Percentiles rank a stretch among this genome's conserved stretches.
Evolutionary conservation across 1,140 invertebrate genomes (phyloP).

Genomic region (Wiebesia pumilae): DNA sequence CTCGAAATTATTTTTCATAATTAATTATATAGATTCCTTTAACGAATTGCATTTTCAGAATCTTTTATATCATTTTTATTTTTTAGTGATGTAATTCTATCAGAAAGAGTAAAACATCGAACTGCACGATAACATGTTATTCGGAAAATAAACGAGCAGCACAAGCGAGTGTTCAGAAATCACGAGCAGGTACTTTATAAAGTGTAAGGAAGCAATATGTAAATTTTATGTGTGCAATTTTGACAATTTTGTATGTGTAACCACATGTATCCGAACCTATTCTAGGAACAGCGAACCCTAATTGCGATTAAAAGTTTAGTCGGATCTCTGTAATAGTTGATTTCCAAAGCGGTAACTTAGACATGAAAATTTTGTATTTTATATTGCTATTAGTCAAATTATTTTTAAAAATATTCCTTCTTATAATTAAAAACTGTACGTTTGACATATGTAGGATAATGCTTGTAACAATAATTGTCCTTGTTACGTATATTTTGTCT

Average conservation of each 20-base stretch:
- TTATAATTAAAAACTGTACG: no score
- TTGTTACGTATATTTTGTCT: no score
- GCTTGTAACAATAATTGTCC: no score
- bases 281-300: background rate
- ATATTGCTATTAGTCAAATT: no score
- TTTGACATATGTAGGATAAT: no score
- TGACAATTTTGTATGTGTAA: background rate
- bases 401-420: no score
- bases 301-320: conserved; percentile 44
- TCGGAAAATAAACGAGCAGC: conserved; percentile 11
- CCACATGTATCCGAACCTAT: background rate
- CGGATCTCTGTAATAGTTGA: conserved; percentile 30
- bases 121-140: conserved; percentile 4
- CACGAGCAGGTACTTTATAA: conserved; percentile 26
- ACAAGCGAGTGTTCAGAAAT: conserved; percentile 18
- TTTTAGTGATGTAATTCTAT: background rate
- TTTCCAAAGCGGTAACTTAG: conserved; percentile 14
- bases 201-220: conserved; percentile 34
- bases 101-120: conserved; percentile 24
- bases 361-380: conserved; percentile 1
- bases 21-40: no score
- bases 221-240: conserved; percentile 27
- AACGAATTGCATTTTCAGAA: background rate
- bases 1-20: no score
- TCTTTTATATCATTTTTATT: background rate